Evolutionary conservation across 2,888 invertebrate genomes (phyloP), one percentile per base, ranked within the genome.

Genomic region (Eupithecia abbreviata): DNA sequence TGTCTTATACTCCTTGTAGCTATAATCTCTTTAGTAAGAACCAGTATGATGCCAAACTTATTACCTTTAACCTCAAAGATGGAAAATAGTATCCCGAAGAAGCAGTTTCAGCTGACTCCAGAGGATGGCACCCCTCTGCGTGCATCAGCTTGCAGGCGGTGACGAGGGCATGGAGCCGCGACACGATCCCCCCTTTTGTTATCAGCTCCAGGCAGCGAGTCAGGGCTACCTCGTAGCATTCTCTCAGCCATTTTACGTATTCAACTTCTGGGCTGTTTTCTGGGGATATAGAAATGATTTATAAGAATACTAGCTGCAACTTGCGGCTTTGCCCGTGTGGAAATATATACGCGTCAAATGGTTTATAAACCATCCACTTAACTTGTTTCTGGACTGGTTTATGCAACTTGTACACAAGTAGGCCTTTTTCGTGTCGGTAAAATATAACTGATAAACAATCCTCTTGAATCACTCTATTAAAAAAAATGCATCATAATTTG

Each of bases 101-200:
- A 3, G 90, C 89, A 47, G 9, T 69, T 43, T 69, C 69, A 18
- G 69, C 69, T 10, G 69, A 30, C 83, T 96, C 96, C 55, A 97
- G 85, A 0, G 97, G 97, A 87, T 96, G 92, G 85, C 96, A 96
- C 10, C 97, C 97, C 91, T 98, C 98, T 75, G 95, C 95, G 67
- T 96, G 95, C 84, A 98, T 92, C 75, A 98, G 90, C 86, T 97
- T 97, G 96, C 98, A 96, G 71, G 97, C 95, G 0, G 97, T 97
- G 2, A 96, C 96, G 4, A 98, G 91, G 0, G 97, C 97, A 90
- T 96, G 96, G 7, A 95, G 90, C 71, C 95, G 95, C 13, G 96
- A 95, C 73, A 87, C 89, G 5, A 91, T 88, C 79, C 95, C 94
- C 6, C 95, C 95, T 42, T 92, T 90, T 47, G 93, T 93, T 75